Evolutionary conservation across 2,888 invertebrate species (phyloP), one percentile per base, ranked within the genome.

Genomic region (Argyresthia goedartella): DNA sequence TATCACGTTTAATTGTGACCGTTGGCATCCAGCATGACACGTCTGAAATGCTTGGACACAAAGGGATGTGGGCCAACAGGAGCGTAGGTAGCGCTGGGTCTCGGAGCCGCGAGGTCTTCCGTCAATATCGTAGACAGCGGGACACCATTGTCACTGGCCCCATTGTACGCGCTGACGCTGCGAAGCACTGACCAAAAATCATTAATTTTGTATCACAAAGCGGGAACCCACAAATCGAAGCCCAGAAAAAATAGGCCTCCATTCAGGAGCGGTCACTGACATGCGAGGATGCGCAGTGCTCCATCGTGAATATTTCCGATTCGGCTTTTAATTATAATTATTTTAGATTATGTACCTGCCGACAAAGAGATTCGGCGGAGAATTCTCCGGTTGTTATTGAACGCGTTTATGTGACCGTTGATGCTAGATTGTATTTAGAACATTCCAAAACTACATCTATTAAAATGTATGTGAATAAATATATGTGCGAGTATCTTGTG

Each of bases 191-290:
- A 78, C 84, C 79, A 79, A 80, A 84, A 86, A 84, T 85, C 86
- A 86, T 86, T 86, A 86, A 86, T 86, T 85, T 81, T 78, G 71
- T 76, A 82, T 73, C 82, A 84, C 86, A 86, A 86, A 82, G 84
- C 80, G 69, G 73, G 84, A 81, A 82, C 84, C 79, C 86, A 85
- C 85, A 82, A 81, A 82, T 82, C 79, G 81, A 81, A 74, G 67
- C 64, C 59, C 73, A 77, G 77, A 68, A 79, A 81, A 81, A 84
- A 81, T 75, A 74, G 73, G 71, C 65, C 60, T 69, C 25, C 73
- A 82, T 84, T 81, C 75, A 81, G 69, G 64, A 63, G 63, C 81
- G 81, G 80, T 80, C 81, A 78, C 72, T 77, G 80, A 77, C 80
- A 75, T 64, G 72, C 68, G 67, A 63, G 66, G 69, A 70, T 65